Percentiles rank a stretch among this genome's conserved stretches.
Conservation (phyloP, 2,113 vertebrate species). For the Myotis brandtii region DNA sequence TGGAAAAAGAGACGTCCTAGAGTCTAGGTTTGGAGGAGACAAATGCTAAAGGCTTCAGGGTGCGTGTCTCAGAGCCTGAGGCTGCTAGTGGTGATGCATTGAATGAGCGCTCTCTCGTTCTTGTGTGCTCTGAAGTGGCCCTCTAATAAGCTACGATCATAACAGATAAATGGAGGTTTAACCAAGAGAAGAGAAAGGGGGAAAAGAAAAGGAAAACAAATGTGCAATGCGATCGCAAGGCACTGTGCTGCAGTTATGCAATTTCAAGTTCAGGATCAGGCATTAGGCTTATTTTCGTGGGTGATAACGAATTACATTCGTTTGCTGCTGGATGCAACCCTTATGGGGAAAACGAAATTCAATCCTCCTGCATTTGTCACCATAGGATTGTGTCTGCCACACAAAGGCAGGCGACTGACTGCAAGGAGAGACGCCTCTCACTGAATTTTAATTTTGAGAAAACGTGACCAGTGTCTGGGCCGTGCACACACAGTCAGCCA, state of each 20-base stretch:
- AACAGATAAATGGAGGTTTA: slow-evolving; percentile 58
- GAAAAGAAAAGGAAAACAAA: slow-evolving; percentile 51
- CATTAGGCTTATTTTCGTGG: slow-evolving; percentile 61
- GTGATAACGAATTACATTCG: slow-evolving; percentile 61
- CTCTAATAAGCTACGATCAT: slow-evolving; percentile 16
- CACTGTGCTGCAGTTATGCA: slow-evolving; percentile 53
- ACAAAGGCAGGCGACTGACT: slow-evolving; percentile 65
- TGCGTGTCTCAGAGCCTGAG: background rate
- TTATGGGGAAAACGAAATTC: slow-evolving; percentile 59
- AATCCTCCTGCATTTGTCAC: slow-evolving; percentile 73
- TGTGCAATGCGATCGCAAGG: background rate
- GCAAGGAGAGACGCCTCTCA: slow-evolving; percentile 65
- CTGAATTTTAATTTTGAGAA: slow-evolving; percentile 79
- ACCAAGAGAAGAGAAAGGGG: background rate
- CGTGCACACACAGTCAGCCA: background rate
- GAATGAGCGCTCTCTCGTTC: background rate
- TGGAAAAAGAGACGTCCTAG: background rate
- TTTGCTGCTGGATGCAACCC: slow-evolving; percentile 44
- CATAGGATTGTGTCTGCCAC: slow-evolving; percentile 62
- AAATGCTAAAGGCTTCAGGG: background rate
- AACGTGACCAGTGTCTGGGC: slow-evolving; percentile 50
- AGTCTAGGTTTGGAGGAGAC: background rate
- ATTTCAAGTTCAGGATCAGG: slow-evolving; percentile 64
- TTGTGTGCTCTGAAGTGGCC: background rate
- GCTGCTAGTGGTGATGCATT: background rate